Evolutionary conservation across 2,797 vertebrate genomes (phyloP).

Genomic region (Spinibarbus caldwelli): DNA sequence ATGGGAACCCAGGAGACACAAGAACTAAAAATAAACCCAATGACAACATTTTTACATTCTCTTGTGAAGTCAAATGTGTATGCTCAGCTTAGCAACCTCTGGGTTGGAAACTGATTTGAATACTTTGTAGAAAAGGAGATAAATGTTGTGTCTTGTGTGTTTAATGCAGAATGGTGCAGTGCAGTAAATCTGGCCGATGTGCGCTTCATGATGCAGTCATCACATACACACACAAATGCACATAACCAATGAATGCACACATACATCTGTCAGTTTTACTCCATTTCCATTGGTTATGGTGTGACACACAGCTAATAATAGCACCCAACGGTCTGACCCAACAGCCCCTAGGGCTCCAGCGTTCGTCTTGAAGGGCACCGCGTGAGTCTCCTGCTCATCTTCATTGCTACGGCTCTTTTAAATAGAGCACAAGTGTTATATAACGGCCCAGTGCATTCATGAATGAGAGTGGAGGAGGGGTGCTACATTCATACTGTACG

Average conservation of each 20-base stretch:
- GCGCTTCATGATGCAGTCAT: slow-evolving; percentile 27
- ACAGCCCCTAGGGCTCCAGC: slow-evolving; percentile 62
- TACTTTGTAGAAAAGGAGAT: not conserved
- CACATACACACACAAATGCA: slow-evolving; percentile 37
- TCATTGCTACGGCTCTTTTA: slow-evolving; percentile 65
- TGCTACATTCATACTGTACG: slow-evolving; percentile 69
- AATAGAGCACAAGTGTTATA: slow-evolving; percentile 75
- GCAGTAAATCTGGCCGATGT: slow-evolving; percentile 41
- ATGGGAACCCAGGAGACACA: not conserved
- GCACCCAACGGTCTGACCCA: slow-evolving; percentile 69
- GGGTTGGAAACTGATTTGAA: slow-evolving; percentile 2
- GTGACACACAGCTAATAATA: slow-evolving; percentile 75
- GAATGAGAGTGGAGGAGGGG: slow-evolving; percentile 68
- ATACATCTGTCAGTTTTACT: slow-evolving; percentile 68
- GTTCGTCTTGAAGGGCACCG: slow-evolving; percentile 76
- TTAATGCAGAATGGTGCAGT: slow-evolving; percentile 41
- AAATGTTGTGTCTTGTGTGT: not conserved
- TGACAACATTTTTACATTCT: slow-evolving; percentile 14
- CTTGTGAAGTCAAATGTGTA: slow-evolving; percentile 3
- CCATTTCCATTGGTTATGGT: slow-evolving; percentile 65
- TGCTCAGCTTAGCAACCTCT: not conserved
- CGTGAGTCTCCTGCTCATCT: slow-evolving; percentile 63
- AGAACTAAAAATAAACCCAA: slow-evolving; percentile 4
- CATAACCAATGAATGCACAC: slow-evolving; percentile 37
- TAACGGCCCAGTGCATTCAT: slow-evolving; percentile 72